phyloP scores from a whole-genome alignment of 2,797 vertebrate species.

The Pteronotus mesoamericanus region DNA sequence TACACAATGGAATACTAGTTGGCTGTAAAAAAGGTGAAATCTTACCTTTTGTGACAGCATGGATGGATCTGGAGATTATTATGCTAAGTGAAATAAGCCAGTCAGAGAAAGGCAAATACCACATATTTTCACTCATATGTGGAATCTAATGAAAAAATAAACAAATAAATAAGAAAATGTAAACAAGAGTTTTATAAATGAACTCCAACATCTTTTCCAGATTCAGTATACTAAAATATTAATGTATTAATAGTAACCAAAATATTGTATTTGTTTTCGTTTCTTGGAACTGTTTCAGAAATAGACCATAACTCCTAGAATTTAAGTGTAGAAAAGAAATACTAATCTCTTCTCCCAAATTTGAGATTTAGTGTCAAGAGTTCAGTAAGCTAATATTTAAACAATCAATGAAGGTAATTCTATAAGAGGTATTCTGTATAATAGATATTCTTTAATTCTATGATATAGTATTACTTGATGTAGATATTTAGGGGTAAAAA shows the following conservation, averaged over 20 bases:
- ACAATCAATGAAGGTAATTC: background rate
- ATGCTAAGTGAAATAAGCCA: background rate
- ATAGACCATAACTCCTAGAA: background rate
- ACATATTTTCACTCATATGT: background rate
- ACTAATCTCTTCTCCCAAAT: background rate
- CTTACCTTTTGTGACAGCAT: background rate
- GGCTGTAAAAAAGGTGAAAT: background rate
- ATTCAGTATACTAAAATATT: background rate
- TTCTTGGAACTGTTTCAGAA: conserved; percentile 21
- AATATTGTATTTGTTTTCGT: background rate
- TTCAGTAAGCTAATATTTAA: background rate
- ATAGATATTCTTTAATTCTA: no score
- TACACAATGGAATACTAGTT: background rate
- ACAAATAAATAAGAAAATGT: background rate
- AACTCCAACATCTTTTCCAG: background rate
- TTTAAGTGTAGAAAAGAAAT: background rate
- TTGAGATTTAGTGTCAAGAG: background rate
- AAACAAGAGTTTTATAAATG: background rate
- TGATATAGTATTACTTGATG: background rate
- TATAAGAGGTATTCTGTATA: background rate
- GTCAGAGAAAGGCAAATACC: background rate
- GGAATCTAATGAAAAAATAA: background rate
- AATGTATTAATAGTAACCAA: background rate
- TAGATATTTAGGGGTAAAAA: background rate
- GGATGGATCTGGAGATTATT: background rate